phyloP scores from a whole-genome alignment of 2,113 vertebrate genomes.

The Pleuronectes platessa region DNA sequence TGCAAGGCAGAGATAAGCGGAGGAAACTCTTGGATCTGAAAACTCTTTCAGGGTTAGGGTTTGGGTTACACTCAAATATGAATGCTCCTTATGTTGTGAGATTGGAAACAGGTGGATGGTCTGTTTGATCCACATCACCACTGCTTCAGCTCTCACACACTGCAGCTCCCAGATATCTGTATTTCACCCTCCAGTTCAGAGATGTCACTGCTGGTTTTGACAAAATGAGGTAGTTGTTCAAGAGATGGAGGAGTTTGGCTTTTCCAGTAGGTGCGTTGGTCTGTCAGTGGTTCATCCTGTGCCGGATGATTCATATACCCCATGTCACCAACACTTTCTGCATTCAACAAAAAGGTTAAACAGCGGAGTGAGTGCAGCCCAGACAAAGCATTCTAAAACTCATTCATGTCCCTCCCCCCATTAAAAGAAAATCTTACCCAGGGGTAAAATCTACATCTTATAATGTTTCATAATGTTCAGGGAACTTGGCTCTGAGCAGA shows the following conservation, averaged over 20 bases:
- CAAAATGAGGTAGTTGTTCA: not conserved
- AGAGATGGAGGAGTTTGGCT: not conserved
- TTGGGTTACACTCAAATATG: not conserved
- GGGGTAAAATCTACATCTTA: too few species aligned
- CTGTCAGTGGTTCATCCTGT: not conserved
- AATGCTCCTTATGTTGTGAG: constrained; percentile 4
- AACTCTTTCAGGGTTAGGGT: not conserved
- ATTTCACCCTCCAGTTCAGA: constrained; percentile 17
- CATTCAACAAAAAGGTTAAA: not conserved
- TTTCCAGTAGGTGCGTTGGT: not conserved
- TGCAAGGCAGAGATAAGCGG: not conserved
- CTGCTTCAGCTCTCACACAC: too few species aligned
- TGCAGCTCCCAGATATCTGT: not conserved
- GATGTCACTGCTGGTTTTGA: not conserved
- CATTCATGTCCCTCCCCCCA: too few species aligned
- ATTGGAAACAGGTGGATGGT: constrained; percentile 9
- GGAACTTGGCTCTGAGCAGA: too few species aligned
- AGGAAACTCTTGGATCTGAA: not conserved
- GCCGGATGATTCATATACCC: not conserved
- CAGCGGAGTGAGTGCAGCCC: constrained; percentile 8
- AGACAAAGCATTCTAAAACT: not conserved
- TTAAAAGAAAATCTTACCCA: too few species aligned
- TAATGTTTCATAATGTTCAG: too few species aligned
- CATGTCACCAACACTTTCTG: not conserved
- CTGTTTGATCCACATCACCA: not conserved